Evolutionary conservation across 2,797 vertebrate genomes (phyloP), one percentile per base, ranked within the genome.

Genomic region (Xenops minutus): DNA sequence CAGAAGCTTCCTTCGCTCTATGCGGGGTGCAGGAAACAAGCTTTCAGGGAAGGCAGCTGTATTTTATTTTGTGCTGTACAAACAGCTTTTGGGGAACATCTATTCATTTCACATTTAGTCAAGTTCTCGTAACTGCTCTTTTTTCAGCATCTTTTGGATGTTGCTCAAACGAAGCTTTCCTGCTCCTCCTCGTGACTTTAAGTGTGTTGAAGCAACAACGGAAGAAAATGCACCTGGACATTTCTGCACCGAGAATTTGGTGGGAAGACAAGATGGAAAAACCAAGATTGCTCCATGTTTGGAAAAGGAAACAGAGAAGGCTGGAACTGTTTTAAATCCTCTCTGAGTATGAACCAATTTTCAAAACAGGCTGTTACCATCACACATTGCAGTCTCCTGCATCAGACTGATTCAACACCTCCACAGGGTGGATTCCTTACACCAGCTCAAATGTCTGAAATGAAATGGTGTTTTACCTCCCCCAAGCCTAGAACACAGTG

Each of bases 401-500:
- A 1, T 3, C 83, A 64, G 54, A 52, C 27, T 9, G 29, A 37
- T 30, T 26, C 26, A 36, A 36, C 0, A 0, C 7, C 32, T 63
- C 37, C 16, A 17, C 32, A 24, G 71, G 48, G 54, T 2, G 0
- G 51, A 43, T 30, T 49, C 24, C 54, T 78, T 24, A 54, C 19
- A 12, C 13, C 14, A 34, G 14, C 23, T 62, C 16, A 2, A 52
- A 39, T 1, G 26, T 15, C 66, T 43, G n/a, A 6, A 21, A 14
- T 0, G 9, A 44, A 43, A 37, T 9, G 3, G 2, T 3, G 11
- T 34, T 59, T 34, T 14, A 27, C 32, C 26, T 74, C 20, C 15
- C 46, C 5, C 39, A 30, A 32, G 76, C 39, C 10, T 39, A 59
- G 39, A 21, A 41, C 29, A 63, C 3, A 26, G 15, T 0, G 0